Evolutionary conservation across 1,140 invertebrate genomes (phyloP).

Genomic region (Callitettix versicolor): DNA sequence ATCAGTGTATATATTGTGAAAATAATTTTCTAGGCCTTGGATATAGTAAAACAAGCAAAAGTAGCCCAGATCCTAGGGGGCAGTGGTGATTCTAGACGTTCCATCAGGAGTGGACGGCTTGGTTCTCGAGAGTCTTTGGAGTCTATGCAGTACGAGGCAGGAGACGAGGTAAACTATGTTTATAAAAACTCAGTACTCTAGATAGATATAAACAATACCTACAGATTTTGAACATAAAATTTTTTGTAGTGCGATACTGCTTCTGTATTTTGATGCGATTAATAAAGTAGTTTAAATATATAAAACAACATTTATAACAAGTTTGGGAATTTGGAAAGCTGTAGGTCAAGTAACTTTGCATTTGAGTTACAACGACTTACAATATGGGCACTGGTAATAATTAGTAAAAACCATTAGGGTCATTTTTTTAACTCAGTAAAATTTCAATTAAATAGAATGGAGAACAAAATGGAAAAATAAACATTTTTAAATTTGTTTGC

Average conservation of each 20-base stretch:
- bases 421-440: too few relatives aligned
- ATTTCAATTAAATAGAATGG: too few relatives aligned
- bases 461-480: too few relatives aligned
- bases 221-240: too few relatives aligned
- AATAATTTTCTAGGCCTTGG: conserved; percentile 47
- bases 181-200: neutral
- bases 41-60: conserved; percentile 83
- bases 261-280: neutral
- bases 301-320: neutral
- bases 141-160: conserved; percentile 44
- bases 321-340: neutral
- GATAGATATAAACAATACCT: neutral
- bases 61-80: conserved; percentile 54
- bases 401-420: too few relatives aligned
- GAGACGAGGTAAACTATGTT: conserved; percentile 45
- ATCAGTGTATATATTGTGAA: too few relatives aligned
- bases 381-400: too few relatives aligned
- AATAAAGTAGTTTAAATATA: neutral
- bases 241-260: neutral
- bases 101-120: conserved; percentile 34
- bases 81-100: conserved; percentile 24
- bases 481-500: too few relatives aligned
- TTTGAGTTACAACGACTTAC: too few relatives aligned
- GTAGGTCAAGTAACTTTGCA: neutral
- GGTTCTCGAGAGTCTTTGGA: conserved; percentile 52